Evolutionary conservation across 2,113 vertebrate species (phyloP), one percentile per base, ranked within the genome.

Genomic region (Narcine bancroftii): DNA sequence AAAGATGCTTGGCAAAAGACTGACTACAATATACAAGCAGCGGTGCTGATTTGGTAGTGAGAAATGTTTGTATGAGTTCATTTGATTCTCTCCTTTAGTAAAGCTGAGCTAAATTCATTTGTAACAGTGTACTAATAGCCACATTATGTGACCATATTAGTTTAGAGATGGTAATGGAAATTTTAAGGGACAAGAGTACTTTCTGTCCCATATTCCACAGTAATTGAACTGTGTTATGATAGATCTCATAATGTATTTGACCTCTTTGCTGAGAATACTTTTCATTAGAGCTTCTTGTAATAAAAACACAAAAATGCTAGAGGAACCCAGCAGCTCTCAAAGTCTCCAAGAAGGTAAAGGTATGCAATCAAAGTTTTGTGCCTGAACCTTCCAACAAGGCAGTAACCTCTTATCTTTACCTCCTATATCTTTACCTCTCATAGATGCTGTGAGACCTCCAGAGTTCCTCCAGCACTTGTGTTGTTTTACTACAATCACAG

Each of bases 151-250:
- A 83, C 17, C 47, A 79, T n/a, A 83, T 53, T 53, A 83, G 79
- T 83, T 83, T 11, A 53, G 9, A 33, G 47, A 45, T 53, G 10
- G 47, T 50, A 53, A 81, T 81, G 47, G 77, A 83, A 56, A 45
- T 53, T 79, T 45, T 83, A 53, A 83, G 79, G 47, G 26, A 26
- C 33, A 83, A 50, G 29, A 83, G 29, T 83, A 83, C 26, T 83
- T 53, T 47, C 29, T 83, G 29, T 50, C 47, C 79, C 47, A 83
- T 83, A 11, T 53, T 53, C 47, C 50, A 33, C 79, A 53, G 79
- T 83, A 53, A 83, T 83, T 83, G 79, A 45, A 79, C 42, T 53
- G 47, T 53, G 79, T 83, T 83, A 53, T 53, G 26, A 83, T 83
- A 15, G 47, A 24, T 83, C 79, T 83, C 79, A 45, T 53, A 56